Percentiles rank a stretch among this genome's conserved stretches.
Evolutionary conservation across 2,797 vertebrate genomes (phyloP).

Genomic region (Merluccius polli): DNA sequence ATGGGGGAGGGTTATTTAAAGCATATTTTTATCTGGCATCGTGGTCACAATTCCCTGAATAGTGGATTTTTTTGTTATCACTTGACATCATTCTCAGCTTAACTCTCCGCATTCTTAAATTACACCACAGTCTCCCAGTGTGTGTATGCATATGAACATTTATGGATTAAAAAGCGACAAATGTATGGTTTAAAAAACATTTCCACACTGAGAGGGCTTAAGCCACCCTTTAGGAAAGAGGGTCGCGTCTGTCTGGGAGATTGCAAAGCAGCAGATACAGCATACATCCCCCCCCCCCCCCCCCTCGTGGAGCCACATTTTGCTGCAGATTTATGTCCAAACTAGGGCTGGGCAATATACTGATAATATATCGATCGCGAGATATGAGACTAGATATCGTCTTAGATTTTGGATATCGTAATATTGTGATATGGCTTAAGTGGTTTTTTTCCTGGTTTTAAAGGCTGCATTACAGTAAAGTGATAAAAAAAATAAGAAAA

Average conservation of each 20-base stretch:
- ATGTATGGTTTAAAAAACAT: no score
- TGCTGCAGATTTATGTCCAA: no score
- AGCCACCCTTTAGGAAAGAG: constrained; percentile 38
- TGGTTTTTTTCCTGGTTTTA: no score
- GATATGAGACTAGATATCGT: no score
- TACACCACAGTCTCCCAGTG: background rate
- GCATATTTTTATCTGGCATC: no score
- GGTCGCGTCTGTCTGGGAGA: constrained; percentile 37
- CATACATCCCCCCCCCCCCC: background rate
- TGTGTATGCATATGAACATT: constrained; percentile 25
- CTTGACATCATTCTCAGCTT: background rate
- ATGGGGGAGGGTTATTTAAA: background rate
- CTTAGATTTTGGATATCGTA: no score
- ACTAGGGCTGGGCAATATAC: no score
- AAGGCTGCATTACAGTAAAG: no score
- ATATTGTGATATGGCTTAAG: no score
- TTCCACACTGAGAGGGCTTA: constrained; percentile 36
- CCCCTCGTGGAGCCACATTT: background rate
- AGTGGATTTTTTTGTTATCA: background rate
- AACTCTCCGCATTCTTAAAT: background rate
- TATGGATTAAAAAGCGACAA: constrained; percentile 47
- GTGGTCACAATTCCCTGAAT: background rate
- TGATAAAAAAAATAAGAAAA: no score
- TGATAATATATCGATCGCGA: no score
- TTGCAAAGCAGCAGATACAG: constrained; percentile 7